Evolutionary conservation across 2,113 vertebrate genomes (phyloP).

Genomic region (Lepus timidus): DNA sequence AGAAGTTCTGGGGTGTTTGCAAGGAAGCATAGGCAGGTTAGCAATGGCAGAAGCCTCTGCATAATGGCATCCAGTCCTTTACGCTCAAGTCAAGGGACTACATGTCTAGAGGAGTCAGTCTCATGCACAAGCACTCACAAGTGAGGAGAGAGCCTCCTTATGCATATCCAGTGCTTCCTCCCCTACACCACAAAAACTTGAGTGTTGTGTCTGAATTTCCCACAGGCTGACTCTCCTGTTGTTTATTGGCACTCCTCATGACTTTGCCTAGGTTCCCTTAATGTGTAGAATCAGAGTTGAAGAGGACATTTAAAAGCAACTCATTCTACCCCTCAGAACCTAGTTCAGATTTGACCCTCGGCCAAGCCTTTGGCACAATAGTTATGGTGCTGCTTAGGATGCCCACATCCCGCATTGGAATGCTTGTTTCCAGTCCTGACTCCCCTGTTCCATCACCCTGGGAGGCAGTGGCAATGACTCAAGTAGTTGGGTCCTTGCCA

Average conservation of each 20-base stretch:
- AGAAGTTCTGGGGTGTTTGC: neutral
- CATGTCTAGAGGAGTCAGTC: neutral
- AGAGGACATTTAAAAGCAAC: neutral
- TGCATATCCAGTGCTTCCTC: neutral
- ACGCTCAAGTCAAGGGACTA: neutral
- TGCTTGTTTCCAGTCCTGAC: too few relatives aligned
- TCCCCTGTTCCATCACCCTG: too few relatives aligned
- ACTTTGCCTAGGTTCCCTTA: neutral
- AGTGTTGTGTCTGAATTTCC: neutral
- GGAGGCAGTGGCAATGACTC: too few relatives aligned
- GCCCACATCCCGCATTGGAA: too few relatives aligned
- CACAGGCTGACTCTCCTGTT: neutral
- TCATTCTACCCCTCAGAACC: neutral
- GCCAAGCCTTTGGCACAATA: too few relatives aligned
- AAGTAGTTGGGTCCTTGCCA: too few relatives aligned
- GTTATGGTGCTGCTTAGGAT: too few relatives aligned
- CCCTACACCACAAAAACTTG: rapidly evolving
- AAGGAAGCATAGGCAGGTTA: neutral
- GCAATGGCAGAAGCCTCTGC: neutral
- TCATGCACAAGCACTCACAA: neutral
- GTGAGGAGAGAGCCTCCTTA: neutral
- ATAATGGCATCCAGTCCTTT: neutral
- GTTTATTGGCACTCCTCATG: neutral
- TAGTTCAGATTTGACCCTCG: neutral
- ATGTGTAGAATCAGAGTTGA: neutral